These are phyloP conservation scores for Botia kubotai DNA, from an alignment of 2,797 vertebrate genomes.

Conservation along the genomic window DNA sequence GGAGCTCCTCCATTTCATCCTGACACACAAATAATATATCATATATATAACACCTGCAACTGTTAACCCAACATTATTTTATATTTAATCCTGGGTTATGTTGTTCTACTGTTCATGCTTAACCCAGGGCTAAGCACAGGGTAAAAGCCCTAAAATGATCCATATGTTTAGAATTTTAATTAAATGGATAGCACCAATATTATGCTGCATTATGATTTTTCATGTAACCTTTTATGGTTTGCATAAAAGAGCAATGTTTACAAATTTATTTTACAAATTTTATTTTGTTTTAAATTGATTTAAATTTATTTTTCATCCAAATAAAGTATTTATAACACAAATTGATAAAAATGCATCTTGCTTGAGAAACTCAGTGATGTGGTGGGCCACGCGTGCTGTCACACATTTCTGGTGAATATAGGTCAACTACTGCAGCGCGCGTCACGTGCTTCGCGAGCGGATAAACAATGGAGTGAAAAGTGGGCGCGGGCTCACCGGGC, in stretches of 20 bases:
- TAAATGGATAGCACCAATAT: neutral
- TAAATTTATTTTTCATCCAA: constrained; percentile 43
- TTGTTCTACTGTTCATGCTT: neutral
- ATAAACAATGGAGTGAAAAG: constrained; percentile 63
- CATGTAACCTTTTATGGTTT: neutral
- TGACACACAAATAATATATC: constrained; percentile 62
- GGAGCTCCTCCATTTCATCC: constrained; percentile 97
- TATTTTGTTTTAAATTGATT: no score
- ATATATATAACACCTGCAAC: neutral
- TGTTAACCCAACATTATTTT: neutral
- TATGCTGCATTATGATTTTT: constrained; percentile 8
- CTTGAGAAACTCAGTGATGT: constrained; percentile 30
- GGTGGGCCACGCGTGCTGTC: constrained; percentile 51
- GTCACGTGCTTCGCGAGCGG: constrained; percentile 59
- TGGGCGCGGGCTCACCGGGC: constrained; percentile 46
- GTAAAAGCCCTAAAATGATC: neutral
- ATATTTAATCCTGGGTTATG: neutral
- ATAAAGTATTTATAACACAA: constrained; percentile 57
- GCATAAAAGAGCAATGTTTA: constrained; percentile 30
- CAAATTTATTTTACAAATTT: constrained; percentile 18
- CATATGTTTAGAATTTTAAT: neutral
- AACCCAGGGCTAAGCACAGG: neutral
- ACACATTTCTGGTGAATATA: constrained; percentile 58
- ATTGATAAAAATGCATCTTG: neutral
- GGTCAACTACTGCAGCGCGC: constrained; percentile 65